Evolutionary conservation across 2,797 vertebrate species (phyloP).

Genomic region (Neostethus bicornis): DNA sequence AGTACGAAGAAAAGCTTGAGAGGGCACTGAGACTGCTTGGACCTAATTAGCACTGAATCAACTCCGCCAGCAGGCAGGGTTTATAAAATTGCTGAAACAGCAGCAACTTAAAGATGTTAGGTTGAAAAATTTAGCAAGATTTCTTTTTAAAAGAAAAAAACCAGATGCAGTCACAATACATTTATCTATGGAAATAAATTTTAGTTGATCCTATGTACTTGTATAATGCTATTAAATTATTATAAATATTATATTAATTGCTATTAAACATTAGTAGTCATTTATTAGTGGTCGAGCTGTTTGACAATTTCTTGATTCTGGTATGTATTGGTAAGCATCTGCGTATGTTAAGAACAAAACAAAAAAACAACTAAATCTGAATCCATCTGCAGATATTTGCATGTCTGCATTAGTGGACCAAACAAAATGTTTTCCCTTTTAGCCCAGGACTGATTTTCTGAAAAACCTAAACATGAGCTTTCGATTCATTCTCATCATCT

Average conservation of each 20-base stretch:
- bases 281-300: no score
- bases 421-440: not conserved
- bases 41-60: not conserved
- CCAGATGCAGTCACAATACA: no score
- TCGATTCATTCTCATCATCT: not conserved
- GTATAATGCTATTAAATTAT: no score
- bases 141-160: no score
- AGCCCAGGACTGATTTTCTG: not conserved
- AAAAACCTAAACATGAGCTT: not conserved
- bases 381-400: not conserved
- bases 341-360: not conserved
- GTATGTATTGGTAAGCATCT: not conserved
- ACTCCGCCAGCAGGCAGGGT: not conserved
- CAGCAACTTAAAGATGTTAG: not conserved
- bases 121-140: not conserved
- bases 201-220: no score
- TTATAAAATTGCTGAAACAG: not conserved
- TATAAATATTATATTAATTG: no score
- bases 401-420: not conserved
- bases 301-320: no score
- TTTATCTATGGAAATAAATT: no score
- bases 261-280: no score
- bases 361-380: no score
- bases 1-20: not conserved
- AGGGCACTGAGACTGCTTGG: not conserved